These are phyloP conservation scores for Buteo buteo DNA, from an alignment of 2,113 vertebrate genomes.

Conservation along the genomic window DNA sequence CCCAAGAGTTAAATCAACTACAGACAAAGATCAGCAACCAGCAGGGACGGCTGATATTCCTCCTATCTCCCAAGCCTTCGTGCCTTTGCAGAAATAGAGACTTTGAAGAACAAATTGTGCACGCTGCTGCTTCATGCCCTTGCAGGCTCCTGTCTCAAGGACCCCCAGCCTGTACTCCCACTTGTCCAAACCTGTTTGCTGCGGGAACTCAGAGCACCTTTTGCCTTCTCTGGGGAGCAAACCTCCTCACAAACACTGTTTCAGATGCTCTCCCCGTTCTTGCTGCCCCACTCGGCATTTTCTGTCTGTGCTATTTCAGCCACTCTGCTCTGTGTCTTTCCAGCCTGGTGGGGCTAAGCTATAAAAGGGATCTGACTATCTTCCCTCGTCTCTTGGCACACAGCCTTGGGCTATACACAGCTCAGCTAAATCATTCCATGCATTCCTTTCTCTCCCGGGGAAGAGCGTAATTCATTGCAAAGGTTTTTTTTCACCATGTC, in stretches of 20 bases:
- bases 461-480: not conserved
- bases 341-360: not conserved
- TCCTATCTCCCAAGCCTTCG: not conserved
- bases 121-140: not conserved
- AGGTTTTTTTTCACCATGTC: not conserved
- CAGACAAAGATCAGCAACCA: not conserved
- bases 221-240: not conserved
- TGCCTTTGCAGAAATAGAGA: not conserved
- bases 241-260: not conserved
- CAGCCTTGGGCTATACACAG: conserved; percentile 16
- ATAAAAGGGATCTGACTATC: conserved; percentile 18
- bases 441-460: not conserved
- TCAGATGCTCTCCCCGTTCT: not conserved
- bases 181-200: not conserved
- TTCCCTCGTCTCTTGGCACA: not conserved
- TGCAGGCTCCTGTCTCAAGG: not conserved
- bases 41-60: not conserved
- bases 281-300: not conserved
- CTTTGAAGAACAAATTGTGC: not conserved
- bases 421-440: not conserved
- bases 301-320: not conserved
- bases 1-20: not conserved
- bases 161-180: not conserved
- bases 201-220: not conserved
- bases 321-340: not conserved